Evolutionary conservation across 2,113 vertebrate genomes (phyloP).

Genomic region (Micromys minutus): DNA sequence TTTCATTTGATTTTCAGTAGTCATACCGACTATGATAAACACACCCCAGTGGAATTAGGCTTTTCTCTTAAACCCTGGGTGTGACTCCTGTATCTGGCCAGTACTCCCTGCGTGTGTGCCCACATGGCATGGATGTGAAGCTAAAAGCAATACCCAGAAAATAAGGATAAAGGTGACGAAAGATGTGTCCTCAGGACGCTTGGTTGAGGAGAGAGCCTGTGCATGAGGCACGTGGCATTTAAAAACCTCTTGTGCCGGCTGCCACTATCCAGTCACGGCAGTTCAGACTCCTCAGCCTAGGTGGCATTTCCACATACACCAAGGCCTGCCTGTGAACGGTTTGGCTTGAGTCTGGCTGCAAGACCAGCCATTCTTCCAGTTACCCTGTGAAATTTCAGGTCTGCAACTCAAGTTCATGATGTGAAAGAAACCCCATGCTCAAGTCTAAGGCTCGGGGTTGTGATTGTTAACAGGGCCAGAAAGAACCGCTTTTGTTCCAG

Average conservation of each 20-base stretch:
- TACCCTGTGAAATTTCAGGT: background rate
- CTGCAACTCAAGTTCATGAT: background rate
- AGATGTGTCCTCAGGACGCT: background rate
- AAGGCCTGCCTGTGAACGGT: rapidly evolving
- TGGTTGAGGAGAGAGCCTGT: background rate
- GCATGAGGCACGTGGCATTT: too few species aligned
- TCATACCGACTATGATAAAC: background rate
- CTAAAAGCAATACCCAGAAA: rapidly evolving
- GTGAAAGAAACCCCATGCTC: background rate
- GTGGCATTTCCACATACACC: rapidly evolving
- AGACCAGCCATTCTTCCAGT: background rate
- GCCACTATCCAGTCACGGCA: rapidly evolving
- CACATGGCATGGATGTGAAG: rapidly evolving
- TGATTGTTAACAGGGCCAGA: background rate
- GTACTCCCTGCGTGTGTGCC: background rate
- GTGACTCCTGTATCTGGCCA: background rate
- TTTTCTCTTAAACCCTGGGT: too few species aligned
- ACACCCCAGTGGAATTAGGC: rapidly evolving
- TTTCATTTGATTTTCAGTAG: background rate
- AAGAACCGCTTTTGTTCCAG: too few species aligned
- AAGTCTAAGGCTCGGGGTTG: background rate
- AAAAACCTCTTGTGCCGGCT: background rate
- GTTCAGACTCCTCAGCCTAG: rapidly evolving
- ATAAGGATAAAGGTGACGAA: background rate
- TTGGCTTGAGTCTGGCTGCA: background rate